Base-by-base conservation (phyloP, 2,888 invertebrate genomes). In the Lydus trimaculatus region DNA sequence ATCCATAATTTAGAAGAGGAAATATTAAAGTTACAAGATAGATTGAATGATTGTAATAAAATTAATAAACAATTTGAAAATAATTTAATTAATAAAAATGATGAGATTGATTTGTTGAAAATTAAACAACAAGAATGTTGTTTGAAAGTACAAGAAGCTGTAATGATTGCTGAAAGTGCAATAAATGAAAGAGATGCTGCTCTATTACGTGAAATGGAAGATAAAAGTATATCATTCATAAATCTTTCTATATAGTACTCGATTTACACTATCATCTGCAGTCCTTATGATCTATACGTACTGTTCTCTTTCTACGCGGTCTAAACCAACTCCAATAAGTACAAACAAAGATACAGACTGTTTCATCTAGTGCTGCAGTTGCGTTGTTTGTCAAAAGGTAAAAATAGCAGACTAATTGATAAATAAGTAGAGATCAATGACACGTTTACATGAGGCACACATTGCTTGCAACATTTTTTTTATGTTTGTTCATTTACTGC, bases 101-200 rank as follows among this genome's bases (percentile, higher is more conserved):
- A 79, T 31, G 73, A 84, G 48, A 83, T 87, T 11, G 80, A 84
- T 5, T 83, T 82, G 64, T 75, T 87, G 39, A 80, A 84, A 15
- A 80, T 81, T 9, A 87, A 87, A 58, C 88, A 89, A 71, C 80
- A 81, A 20, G 85, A 86, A 69, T 87, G 88, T 2, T 85, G 88
- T 75, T 77, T 78, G 8, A 90, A 89, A 79, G 87, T 90, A 2
- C 85, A 86, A 7, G 90, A 91, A 79, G 89, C 90, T 0, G 78
- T 90, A 33, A 82, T 85, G 39, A 75, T 90, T 0, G 87, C 88
- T 31, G 90, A 90, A 75, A 89, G 89, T 0, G 86, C 85, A 25
- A 69, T 89, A 4, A 82, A 81, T n/a, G 90, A 90, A 76, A 90
- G 89, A 76, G 87, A 88, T 67, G 84, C 86, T 2, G 88, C 88